These are phyloP conservation scores for Volucella inflata DNA, from an alignment of 2,888 invertebrate genomes.

Conservation along the genomic window DNA sequence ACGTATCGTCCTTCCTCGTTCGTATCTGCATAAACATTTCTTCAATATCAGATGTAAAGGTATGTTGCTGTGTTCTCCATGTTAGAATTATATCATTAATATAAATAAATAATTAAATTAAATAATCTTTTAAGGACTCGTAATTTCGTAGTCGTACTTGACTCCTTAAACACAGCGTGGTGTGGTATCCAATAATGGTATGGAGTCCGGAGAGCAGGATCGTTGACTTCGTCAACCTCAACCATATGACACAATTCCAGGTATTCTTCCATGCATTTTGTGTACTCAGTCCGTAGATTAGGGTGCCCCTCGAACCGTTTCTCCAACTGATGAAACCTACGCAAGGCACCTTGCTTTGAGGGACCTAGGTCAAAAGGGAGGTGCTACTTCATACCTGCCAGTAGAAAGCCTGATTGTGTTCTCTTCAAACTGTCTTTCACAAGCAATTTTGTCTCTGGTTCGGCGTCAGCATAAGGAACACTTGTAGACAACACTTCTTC, in stretches of 20 bases:
- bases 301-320: too few species aligned
- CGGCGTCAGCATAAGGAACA: neutral
- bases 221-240: neutral
- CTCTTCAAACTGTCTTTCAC: slow-evolving; percentile 6
- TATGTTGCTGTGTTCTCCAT: slow-evolving; percentile 36
- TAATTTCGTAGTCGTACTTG: slow-evolving; percentile 21
- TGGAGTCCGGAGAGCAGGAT: neutral
- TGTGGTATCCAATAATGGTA: slow-evolving; percentile 14
- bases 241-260: neutral
- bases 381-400: slow-evolving; percentile 10
- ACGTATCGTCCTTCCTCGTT: slow-evolving; percentile 12
- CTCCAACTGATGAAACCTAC: too few species aligned
- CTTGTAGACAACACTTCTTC: slow-evolving; percentile 5
- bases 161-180: slow-evolving; percentile 32
- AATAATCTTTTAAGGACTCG: slow-evolving; percentile 4
- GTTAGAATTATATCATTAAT: slow-evolving; percentile 23
- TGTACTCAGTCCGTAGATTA: neutral
- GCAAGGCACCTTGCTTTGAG: too few species aligned
- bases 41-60: too few species aligned
- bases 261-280: slow-evolving; percentile 11
- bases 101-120: slow-evolving; percentile 9
- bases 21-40: slow-evolving; percentile 48
- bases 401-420: slow-evolving; percentile 1
- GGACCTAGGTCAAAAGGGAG: neutral
- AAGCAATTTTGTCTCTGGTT: neutral